Evolutionary conservation across 2,797 vertebrate species (phyloP).

Genomic region (Odontamblyopus rebecca): DNA sequence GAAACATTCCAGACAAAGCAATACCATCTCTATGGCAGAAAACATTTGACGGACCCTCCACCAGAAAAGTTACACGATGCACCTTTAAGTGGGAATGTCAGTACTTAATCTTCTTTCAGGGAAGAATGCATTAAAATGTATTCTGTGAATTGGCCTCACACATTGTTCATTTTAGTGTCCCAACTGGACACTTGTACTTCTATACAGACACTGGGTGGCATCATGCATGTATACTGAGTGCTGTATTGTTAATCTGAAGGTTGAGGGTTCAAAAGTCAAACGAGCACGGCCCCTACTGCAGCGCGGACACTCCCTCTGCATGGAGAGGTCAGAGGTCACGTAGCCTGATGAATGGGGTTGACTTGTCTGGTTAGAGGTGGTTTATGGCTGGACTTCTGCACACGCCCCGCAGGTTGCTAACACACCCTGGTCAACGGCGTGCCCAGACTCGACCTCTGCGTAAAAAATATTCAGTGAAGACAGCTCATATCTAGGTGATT

Average conservation of each 20-base stretch:
- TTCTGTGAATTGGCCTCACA: too few species aligned
- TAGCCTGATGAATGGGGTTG: slow-evolving; percentile 47
- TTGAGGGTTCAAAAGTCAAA: slow-evolving; percentile 53
- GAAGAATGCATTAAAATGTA: too few species aligned
- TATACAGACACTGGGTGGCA: slow-evolving; percentile 13
- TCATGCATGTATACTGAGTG: slow-evolving; percentile 24
- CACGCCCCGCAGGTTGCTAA: slow-evolving; percentile 45
- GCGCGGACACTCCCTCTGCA: slow-evolving; percentile 44
- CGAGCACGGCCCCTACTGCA: slow-evolving; percentile 30
- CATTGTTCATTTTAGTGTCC: slow-evolving; percentile 18
- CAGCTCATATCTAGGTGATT: slow-evolving; percentile 36
- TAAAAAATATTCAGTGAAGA: slow-evolving; percentile 22
- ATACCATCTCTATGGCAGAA: too few species aligned
- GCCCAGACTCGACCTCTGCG: slow-evolving; percentile 18
- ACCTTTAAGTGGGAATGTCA: too few species aligned
- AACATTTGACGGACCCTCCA: too few species aligned
- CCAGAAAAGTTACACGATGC: too few species aligned
- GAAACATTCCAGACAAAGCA: too few species aligned
- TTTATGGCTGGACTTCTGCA: slow-evolving; percentile 57
- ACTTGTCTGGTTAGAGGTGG: slow-evolving; percentile 46
- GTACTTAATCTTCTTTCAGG: too few species aligned
- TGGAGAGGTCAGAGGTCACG: slow-evolving; percentile 50
- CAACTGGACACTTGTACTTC: slow-evolving; percentile 22
- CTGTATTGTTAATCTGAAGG: slow-evolving; percentile 34
- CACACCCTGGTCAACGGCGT: slow-evolving; percentile 46